Conservation (phyloP, 1,140 invertebrate species). For the Aphelinus certus region DNA sequence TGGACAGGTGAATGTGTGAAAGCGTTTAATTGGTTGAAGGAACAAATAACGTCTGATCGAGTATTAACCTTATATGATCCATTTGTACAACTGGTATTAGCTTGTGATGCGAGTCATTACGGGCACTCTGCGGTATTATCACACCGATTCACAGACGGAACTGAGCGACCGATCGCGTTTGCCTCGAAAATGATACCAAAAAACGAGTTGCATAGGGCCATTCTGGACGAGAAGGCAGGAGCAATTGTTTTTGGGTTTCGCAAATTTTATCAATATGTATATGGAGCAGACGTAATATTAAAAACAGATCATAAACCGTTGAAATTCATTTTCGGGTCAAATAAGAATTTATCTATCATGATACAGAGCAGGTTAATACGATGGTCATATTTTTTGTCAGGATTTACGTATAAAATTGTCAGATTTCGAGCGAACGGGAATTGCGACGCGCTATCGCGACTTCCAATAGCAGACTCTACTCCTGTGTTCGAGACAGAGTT, state of each 20-base stretch:
- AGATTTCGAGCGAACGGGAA: too few species aligned
- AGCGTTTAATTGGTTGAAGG: conserved; percentile 62
- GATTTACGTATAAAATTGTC: neutral
- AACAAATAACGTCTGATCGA: conserved; percentile 44
- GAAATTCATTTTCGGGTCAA: conserved; percentile 48
- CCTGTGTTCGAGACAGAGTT: neutral
- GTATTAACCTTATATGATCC: conserved; percentile 41
- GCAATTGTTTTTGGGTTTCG: conserved; percentile 63
- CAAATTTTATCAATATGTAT: conserved; percentile 43
- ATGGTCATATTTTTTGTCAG: conserved; percentile 4
- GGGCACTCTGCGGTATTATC: conserved; percentile 53
- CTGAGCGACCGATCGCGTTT: conserved; percentile 55
- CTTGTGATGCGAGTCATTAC: conserved; percentile 50
- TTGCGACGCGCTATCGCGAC: too few species aligned
- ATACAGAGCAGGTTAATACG: conserved; percentile 31
- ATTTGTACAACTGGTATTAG: conserved; percentile 21
- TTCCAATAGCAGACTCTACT: too few species aligned
- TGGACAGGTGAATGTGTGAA: conserved; percentile 47
- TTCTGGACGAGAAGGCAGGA: conserved; percentile 64
- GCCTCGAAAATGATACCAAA: conserved; percentile 58
- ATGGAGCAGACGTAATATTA: conserved; percentile 48
- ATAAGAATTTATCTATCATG: conserved; percentile 38
- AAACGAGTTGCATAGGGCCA: conserved; percentile 61
- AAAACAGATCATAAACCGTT: conserved; percentile 47
- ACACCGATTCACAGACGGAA: conserved; percentile 36